A percentile compares a stretch with the other conserved stretches of the same genome.
Evolutionary conservation across 2,888 invertebrate genomes (phyloP).

Genomic region (Clivina fossor): DNA sequence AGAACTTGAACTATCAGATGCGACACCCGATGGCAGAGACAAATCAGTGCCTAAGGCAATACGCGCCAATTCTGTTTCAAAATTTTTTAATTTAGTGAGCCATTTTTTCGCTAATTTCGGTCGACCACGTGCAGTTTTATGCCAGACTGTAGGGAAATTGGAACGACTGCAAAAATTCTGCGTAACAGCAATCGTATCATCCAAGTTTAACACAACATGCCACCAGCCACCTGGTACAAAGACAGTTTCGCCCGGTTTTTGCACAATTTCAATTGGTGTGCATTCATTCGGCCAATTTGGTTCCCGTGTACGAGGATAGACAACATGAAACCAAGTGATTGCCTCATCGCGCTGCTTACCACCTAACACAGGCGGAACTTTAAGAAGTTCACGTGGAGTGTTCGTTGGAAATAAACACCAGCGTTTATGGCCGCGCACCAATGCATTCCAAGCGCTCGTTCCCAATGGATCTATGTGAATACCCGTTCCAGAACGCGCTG

Average conservation of each 20-base stretch:
- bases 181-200: slow-evolving; percentile 95
- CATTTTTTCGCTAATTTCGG: slow-evolving; percentile 96
- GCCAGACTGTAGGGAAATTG: slow-evolving; percentile 98
- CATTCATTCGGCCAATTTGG: slow-evolving; percentile 90
- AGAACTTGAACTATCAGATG: slow-evolving; percentile 92
- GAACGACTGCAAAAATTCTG: slow-evolving; percentile 96
- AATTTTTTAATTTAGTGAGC: slow-evolving; percentile 62
- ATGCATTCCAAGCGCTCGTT: slow-evolving; percentile 95
- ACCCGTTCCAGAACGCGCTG: slow-evolving; percentile 94
- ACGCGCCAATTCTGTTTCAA: slow-evolving; percentile 76
- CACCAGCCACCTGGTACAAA: slow-evolving; percentile 99
- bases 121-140: slow-evolving; percentile 92
- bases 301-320: slow-evolving; percentile 90
- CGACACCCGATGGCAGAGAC: slow-evolving; percentile 83
- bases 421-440: slow-evolving; percentile 81
- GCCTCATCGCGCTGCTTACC: slow-evolving; percentile 98
- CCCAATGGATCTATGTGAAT: slow-evolving; percentile 99
- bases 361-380: slow-evolving; percentile 85
- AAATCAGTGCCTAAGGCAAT: slow-evolving; percentile 84
- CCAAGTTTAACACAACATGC: slow-evolving; percentile 98
- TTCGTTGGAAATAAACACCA: slow-evolving; percentile 99
- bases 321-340: slow-evolving; percentile 94
- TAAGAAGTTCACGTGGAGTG: slow-evolving; percentile 93
- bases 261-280: slow-evolving; percentile 91
- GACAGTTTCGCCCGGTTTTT: slow-evolving; percentile 95